phyloP scores from a whole-genome alignment of 2,113 vertebrate species.

The Mionectes macconnelli region DNA sequence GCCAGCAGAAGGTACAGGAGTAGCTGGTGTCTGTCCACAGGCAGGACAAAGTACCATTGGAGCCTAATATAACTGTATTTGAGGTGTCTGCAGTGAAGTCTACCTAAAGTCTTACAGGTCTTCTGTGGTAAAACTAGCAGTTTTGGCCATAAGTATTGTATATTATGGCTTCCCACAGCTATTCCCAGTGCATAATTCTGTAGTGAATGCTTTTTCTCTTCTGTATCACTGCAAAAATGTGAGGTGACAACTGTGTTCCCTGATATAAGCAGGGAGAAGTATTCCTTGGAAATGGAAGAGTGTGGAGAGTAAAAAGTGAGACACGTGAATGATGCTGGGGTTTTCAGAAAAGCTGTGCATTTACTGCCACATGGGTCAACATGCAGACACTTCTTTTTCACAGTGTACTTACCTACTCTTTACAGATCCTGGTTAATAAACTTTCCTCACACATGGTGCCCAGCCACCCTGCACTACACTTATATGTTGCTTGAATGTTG shows the following conservation, averaged over 20 bases:
- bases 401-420: neutral
- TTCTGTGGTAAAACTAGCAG: neutral
- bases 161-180: neutral
- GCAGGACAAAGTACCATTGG: neutral
- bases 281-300: neutral
- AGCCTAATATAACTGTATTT: neutral
- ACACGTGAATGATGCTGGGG: fast-evolving
- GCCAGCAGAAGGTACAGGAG: neutral
- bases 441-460: neutral
- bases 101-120: neutral
- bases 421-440: neutral
- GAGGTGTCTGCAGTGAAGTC: neutral
- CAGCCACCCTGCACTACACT: neutral
- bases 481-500: neutral
- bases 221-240: neutral
- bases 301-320: neutral
- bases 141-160: neutral
- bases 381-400: neutral
- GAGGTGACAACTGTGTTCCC: neutral
- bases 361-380: fast-evolving
- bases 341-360: neutral
- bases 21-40: neutral
- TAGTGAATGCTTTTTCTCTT: neutral
- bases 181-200: neutral
- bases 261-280: neutral